Evolutionary conservation across 2,888 invertebrate species (phyloP), one percentile per base, ranked within the genome.

Genomic region (Netelia virgata): DNA sequence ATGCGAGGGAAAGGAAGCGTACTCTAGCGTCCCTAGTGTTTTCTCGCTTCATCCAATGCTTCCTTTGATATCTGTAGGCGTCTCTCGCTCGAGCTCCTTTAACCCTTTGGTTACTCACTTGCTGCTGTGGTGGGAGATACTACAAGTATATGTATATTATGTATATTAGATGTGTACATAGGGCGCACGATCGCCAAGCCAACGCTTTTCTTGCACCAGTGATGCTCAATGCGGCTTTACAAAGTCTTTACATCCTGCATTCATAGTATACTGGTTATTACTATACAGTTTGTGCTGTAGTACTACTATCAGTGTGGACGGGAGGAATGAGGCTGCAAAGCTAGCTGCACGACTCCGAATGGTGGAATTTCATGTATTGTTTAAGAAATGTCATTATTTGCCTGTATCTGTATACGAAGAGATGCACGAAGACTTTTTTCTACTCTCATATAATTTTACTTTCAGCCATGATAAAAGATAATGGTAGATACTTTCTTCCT

Each of bases 1-100:
- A 59, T n/a, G 72, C 61, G 75, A 76, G 80, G 76, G 80, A 81
- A 81, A 81, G 80, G 73, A 81, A 84, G 68, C 68, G 63, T 73
- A 70, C 83, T 61, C 74, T 64, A 72, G 83, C 83, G 80, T 84
- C 83, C 80, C 68, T 83, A 57, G 74, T 43, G 53, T 47, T 78
- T 64, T 83, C 57, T 75, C 66, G 3, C 66, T 75, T 55, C 18
- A 53, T 63, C 43, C 50, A 41, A 20, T 20, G n/a, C 68, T 8
- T 18, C 9, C 59, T 47, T 23, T 8, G 6, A 14, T 69, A 23
- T n/a, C 8, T 28, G 28, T 59, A 50, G 20, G 20, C 53, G 55
- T 53, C 59, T 43, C 50, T 72, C 72, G 47, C 73, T 72, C 47
- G 57, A 20, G 63, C 47, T 72, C 43, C 36, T 78, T 63, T 55